Base-by-base conservation (phyloP, 2,888 invertebrate species). In the Helleia helle region DNA sequence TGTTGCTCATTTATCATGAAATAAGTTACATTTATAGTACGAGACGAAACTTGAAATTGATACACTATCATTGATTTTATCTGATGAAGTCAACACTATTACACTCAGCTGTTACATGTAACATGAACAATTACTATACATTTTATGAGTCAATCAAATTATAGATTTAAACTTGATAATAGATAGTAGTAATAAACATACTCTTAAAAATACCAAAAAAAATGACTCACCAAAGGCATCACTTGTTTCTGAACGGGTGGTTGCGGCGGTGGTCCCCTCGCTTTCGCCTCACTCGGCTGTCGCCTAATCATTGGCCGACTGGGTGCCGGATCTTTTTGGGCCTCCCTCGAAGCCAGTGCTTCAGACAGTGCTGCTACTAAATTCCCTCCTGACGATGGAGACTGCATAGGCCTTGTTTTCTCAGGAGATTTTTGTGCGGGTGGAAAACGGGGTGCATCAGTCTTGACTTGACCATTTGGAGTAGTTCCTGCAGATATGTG, bases 241-340 rank as follows among this genome's bases (percentile, higher is more conserved):
- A 87, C 87, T 41, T 90, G 89, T 61, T 92, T 90, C 58, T 87
- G 89, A 37, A 91, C 89, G 41, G 93, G 93, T 14, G 93, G 93
- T 52, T 91, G 90, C 7, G 95, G 95, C 18, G 95, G 95, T 18
- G 94, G 93, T 30, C 93, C 93, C 55, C 94, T 87, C 48, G 65
- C 61, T 48, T 73, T 65, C 7, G 62, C 68, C 48, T 80, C 80
- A 43, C 79, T 80, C 1, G 80, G 74, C 44, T 81, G 81, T 47
- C 83, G 63, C 56, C 65, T 70, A 9, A 74, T 69, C 43, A 48
- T 55, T 1, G 67, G 71, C 42, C 71, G 59, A n/a, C n/a, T n/a
- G n/a, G n/a, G n/a, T 3, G 61, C 51, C 11, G 61, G 63, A 6
- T 71, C 70, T 36, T 61, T 53, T 0, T 58, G 51, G 4, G 92